Evolutionary conservation across 2,888 invertebrate species (phyloP), one percentile per base, ranked within the genome.

Genomic region (Caenorhabditis japonica): DNA sequence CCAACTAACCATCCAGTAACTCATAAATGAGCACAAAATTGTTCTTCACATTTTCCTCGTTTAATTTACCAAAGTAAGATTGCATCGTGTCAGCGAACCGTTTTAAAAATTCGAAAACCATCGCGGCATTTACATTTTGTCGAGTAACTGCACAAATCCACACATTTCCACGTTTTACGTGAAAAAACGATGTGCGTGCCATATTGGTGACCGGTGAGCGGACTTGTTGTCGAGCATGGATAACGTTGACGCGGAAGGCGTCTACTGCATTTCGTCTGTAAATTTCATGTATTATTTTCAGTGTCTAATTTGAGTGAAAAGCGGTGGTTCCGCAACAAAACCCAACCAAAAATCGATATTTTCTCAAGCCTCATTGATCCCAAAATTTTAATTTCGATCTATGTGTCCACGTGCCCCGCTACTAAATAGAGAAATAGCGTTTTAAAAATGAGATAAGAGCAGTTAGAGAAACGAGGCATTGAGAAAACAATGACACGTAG

Each of bases 141-240:
- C 97, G 96, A 23, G 99, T 97, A n/a, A 99, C 99, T 0, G 97
- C 99, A 41, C 97, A 97, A 82, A 99, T 90, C 99, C 99, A 99
- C 85, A 99, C 97, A 88, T 99, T 99, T 12, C 97, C 95, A 75
- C 97, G 91, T 92, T 94, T 99, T 75, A 99, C 96, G 88, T 99
- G 99, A 88, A 99, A 99, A 90, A 99, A 99, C 44, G 97, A 97
- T 27, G 99, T 99, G 76, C 99, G 91, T 1, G 97, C 99, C 80
- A 99, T 99, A 89, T 97, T 99, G 52, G 97, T 99, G 72, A 99
- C 99, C 15, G 99, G 99, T 19, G 97, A 97, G 25, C 99, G 92
- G 51, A 86, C 87, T 90, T 97, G 96, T 90, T 99, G 99, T 80
- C 99, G 91, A 5, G 99, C 99, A 90, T 99, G 99, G 84, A 99